A percentile compares a stretch with the other conserved stretches of the same genome.
Conservation (phyloP, 2,113 vertebrate genomes). For the Pavo muticus region DNA sequence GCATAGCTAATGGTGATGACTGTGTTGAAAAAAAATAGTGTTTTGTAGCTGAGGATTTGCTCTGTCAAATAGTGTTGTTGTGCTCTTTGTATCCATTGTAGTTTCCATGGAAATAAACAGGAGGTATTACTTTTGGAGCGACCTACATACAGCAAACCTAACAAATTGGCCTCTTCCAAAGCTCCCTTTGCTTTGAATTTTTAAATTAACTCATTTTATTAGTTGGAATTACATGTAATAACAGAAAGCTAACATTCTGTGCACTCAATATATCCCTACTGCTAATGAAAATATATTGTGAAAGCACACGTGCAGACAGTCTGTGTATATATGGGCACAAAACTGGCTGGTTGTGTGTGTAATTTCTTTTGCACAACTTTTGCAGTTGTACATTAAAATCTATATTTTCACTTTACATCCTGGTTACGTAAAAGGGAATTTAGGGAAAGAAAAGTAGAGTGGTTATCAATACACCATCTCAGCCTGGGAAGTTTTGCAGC, state of each 20-base stretch:
- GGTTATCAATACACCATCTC: not conserved
- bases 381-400: not conserved
- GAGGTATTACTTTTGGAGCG: no score
- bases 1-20: no score
- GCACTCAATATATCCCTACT: not conserved
- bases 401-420: not conserved
- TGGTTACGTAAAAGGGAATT: not conserved
- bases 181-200: not conserved
- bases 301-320: not conserved
- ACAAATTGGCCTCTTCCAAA: not conserved
- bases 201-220: not conserved
- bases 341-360: not conserved
- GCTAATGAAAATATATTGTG: not conserved
- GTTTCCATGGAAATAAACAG: no score
- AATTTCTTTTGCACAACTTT: not conserved
- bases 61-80: no score
- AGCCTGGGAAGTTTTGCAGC: not conserved
- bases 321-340: not conserved
- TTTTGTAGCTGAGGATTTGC: no score
- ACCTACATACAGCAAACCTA: not conserved
- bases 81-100: no score
- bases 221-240: not conserved
- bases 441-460: not conserved
- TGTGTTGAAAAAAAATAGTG: no score
- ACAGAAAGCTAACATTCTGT: not conserved